Conservation (phyloP, 1,140 invertebrate genomes). For the Berghia stephanieae region DNA sequence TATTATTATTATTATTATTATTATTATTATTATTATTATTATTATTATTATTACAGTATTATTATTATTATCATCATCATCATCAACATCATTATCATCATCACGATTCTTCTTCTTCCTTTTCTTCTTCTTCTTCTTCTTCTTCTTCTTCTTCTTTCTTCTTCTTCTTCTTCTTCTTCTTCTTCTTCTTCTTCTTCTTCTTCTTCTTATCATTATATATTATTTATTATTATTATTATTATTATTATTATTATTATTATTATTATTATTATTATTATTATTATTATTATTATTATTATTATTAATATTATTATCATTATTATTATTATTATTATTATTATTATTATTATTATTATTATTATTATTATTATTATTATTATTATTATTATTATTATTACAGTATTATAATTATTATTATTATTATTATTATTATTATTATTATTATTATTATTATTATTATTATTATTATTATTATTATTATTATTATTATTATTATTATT, state of each 20-base stretch:
- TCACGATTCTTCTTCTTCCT: background rate
- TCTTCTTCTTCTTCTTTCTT: background rate
- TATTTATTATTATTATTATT: background rate
- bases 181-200: background rate
- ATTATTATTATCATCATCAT: no score
- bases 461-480: no score
- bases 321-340: conserved; percentile 39
- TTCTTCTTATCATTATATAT: background rate
- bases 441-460: background rate
- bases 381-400: background rate
- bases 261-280: background rate
- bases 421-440: background rate
- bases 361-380: background rate
- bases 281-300: conserved; percentile 31
- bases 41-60: background rate
- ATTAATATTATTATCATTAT: conserved; percentile 35
- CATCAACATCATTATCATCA: background rate
- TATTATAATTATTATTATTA: no score
- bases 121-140: background rate
- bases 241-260: background rate
- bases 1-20: no score
- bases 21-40: no score
- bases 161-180: background rate
- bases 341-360: conserved; percentile 31
- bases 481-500: background rate